Evolutionary conservation across 2,113 vertebrate species (phyloP).

Genomic region (Tringa solitaria): DNA sequence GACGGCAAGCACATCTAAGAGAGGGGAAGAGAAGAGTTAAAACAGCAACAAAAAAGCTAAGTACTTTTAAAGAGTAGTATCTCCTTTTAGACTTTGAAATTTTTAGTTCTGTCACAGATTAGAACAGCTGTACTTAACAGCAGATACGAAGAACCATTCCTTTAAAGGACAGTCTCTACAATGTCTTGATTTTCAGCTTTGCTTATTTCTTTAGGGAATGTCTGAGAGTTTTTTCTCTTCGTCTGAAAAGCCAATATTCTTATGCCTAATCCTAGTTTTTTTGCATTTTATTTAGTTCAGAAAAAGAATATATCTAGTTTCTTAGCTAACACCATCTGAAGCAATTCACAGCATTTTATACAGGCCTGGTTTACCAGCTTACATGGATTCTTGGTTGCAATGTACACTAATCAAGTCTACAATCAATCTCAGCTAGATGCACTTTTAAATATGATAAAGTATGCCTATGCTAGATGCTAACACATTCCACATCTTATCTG

Average conservation of each 20-base stretch:
- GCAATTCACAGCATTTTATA: background rate
- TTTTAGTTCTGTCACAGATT: background rate
- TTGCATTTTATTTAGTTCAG: background rate
- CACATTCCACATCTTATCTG: background rate
- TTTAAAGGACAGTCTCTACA: background rate
- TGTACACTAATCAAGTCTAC: background rate
- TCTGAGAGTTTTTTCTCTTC: background rate
- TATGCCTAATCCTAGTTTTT: background rate
- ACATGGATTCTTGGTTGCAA: background rate
- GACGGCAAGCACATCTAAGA: background rate
- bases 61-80: background rate
- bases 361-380: background rate
- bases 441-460: background rate
- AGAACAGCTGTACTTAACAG: background rate
- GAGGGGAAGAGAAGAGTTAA: background rate
- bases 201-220: background rate
- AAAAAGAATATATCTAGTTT: background rate
- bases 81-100: background rate
- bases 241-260: background rate
- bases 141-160: accelerated
- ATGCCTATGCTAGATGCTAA: background rate
- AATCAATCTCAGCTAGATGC: background rate
- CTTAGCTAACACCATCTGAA: background rate
- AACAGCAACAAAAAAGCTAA: background rate
- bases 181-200: background rate